Evolutionary conservation across 2,888 invertebrate species (phyloP), one percentile per base, ranked within the genome.

Genomic region (Buathra laborator): DNA sequence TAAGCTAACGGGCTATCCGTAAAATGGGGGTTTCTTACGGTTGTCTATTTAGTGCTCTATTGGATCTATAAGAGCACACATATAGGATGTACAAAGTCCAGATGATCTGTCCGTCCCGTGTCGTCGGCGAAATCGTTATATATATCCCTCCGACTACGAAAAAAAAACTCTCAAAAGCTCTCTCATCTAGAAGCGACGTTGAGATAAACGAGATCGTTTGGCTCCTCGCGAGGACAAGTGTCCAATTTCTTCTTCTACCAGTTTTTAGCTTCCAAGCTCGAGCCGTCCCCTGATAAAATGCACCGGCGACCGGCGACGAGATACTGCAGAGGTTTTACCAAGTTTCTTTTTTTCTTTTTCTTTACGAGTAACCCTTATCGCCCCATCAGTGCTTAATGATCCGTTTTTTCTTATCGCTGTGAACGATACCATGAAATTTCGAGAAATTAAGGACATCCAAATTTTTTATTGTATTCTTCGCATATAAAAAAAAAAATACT

Each of bases 181-280:
- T 43, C 51, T 32, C 43, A 62, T 64, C 32, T 9, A 70, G 53
- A 37, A 78, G 62, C 37, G 14, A 48, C 56, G 70, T 70, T 12
- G 67, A 68, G 67, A 77, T 77, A 59, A 59, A 46, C 64, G 75
- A 81, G 37, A 64, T 62, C 51, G 32, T 51, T 70, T 68, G 43
- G 59, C 46, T 32, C 46, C 46, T n/a, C 48, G 51, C 59, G 12
- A 12, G 10, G 29, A 70, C 64, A 16, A 82, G 64, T 76, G 70
- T 66, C 53, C 46, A n/a, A 76, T 64, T 56, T 76, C 59, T 70
- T 76, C 48, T 51, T 68, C 24, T 2, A n/a, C 14, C 3, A 7
- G 12, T 48, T 48, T 48, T 66, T 51, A n/a, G 14, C 12, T 19
- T 66, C 66, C n/a, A 16, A 10, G 48, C 37, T 53, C 32, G 32